A percentile compares a stretch with the other conserved stretches of the same genome.
Conservation (phyloP, 2,888 invertebrate species). For the Schizaphis graminum region DNA sequence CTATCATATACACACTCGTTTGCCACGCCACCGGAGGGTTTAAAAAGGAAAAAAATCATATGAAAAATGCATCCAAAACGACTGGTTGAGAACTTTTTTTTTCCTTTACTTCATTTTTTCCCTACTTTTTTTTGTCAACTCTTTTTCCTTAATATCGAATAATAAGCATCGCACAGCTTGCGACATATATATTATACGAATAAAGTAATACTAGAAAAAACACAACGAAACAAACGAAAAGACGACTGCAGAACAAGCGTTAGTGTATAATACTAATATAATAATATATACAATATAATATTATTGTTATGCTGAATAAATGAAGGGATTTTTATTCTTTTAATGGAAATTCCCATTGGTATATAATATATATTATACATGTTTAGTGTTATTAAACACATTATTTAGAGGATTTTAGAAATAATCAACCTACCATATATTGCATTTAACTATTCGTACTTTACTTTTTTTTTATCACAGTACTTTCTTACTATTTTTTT, state of each 20-base stretch:
- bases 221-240: background rate
- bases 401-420: background rate
- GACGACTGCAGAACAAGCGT: background rate
- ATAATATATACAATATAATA: background rate
- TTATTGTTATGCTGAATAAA: background rate
- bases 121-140: background rate
- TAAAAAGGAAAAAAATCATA: constrained; percentile 19
- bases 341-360: background rate
- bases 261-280: background rate
- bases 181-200: background rate
- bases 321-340: background rate
- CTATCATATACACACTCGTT: background rate
- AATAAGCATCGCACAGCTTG: background rate
- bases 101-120: background rate
- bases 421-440: background rate
- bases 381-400: background rate
- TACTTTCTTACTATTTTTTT: background rate
- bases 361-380: background rate
- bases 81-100: background rate
- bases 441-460: background rate
- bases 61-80: constrained; percentile 14
- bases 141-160: background rate
- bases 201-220: background rate
- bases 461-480: too few relatives aligned
- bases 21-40: background rate